phyloP scores from a whole-genome alignment of 2,888 invertebrate species.

The Eupithecia pulchellata region DNA sequence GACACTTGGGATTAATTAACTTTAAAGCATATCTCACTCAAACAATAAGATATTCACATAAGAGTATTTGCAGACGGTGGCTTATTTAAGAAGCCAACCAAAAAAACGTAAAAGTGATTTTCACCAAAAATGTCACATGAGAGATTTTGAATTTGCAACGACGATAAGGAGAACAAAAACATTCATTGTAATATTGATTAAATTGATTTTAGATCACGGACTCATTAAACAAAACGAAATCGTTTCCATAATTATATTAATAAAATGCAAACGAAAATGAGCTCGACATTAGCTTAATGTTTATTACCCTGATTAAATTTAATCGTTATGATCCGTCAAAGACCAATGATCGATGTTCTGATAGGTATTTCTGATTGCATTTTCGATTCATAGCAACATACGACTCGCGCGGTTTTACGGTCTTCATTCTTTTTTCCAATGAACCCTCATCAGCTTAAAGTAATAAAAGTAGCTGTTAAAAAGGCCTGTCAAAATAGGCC shows the following conservation, averaged over 20 bases:
- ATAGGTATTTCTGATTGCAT: neutral
- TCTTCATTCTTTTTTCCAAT: neutral
- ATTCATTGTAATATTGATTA: neutral
- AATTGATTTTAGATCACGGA: neutral
- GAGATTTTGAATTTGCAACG: no score
- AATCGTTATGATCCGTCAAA: neutral
- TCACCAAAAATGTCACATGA: no score
- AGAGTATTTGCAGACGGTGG: no score
- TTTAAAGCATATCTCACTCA: no score
- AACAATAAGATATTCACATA: no score
- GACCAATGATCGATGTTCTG: neutral
- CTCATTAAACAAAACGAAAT: neutral
- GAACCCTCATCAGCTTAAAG: neutral
- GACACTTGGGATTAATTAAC: no score
- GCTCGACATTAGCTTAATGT: neutral
- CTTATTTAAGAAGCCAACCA: no score
- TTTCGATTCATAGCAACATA: neutral
- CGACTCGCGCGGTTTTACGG: neutral
- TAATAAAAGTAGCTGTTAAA: no score
- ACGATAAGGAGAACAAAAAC: neutral
- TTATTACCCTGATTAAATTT: neutral
- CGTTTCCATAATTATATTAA: neutral
- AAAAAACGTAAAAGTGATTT: no score
- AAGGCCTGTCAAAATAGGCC: no score
- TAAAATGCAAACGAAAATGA: neutral